Evolutionary conservation across 1,140 invertebrate genomes (phyloP).

Genomic region (Drosophila ambigua): DNA sequence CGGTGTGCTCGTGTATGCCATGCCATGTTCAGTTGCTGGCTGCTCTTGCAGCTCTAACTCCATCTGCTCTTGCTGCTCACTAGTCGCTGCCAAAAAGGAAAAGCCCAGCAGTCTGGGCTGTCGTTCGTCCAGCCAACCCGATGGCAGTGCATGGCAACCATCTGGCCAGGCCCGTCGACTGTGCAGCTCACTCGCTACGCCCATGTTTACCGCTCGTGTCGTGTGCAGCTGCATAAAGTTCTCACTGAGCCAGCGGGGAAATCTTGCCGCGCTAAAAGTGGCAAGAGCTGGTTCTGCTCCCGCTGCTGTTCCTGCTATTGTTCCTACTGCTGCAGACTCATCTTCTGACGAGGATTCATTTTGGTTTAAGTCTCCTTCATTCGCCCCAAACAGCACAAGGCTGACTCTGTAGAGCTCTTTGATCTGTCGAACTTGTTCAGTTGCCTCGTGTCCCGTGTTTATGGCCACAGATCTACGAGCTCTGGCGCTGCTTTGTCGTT

Average conservation of each 20-base stretch:
- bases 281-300: background rate
- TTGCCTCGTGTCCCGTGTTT: no score
- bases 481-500: background rate
- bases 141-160: background rate
- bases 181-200: background rate
- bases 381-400: no score
- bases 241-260: conserved; percentile 11
- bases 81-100: background rate
- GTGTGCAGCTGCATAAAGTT: conserved; percentile 13
- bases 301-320: background rate
- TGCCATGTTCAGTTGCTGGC: background rate
- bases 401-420: no score
- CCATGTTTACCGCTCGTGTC: background rate
- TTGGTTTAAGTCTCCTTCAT: no score
- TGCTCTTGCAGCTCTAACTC: no score
- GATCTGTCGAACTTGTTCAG: background rate
- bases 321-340: background rate
- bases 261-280: conserved; percentile 1
- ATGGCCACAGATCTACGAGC: background rate
- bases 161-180: background rate
- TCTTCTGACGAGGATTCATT: no score
- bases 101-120: no score
- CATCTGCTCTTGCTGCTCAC: no score
- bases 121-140: background rate
- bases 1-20: background rate